A percentile compares a stretch with the other conserved stretches of the same genome.
Conservation (phyloP, 1,140 invertebrate genomes). For the Drepana arcuata region DNA sequence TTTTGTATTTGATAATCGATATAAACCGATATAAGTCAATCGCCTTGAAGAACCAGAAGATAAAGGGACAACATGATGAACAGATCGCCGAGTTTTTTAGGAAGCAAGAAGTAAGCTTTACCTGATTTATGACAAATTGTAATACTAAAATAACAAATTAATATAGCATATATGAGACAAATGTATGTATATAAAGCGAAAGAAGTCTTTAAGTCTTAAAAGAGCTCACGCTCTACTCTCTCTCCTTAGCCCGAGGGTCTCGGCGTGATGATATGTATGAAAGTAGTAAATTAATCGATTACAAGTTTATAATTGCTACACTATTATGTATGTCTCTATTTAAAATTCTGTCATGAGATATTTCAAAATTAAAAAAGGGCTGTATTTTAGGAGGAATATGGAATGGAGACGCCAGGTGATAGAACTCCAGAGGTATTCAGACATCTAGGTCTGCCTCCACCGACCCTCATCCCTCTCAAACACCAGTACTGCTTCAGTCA, state of each 20-base stretch:
- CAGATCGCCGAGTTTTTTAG: conserved; percentile 50
- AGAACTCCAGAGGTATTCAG: conserved; percentile 33
- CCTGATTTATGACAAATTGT: too few relatives aligned
- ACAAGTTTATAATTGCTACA: background rate
- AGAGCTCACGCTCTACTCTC: too few relatives aligned
- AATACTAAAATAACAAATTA: too few relatives aligned
- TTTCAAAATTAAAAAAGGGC: too few relatives aligned
- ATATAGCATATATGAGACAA: too few relatives aligned
- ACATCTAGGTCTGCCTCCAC: conserved; percentile 26
- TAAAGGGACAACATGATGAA: conserved; percentile 50
- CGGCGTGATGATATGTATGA: too few relatives aligned
- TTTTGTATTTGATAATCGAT: conserved; percentile 75
- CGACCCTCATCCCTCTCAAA: conserved; percentile 37
- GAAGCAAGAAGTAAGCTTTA: conserved; percentile 51
- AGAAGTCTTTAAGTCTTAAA: too few relatives aligned
- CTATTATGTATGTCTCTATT: conserved; percentile 6
- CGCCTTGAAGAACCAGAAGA: conserved; percentile 65
- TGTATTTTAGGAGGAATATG: conserved; percentile 42
- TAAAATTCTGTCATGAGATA: too few relatives aligned
- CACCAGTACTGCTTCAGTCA: conserved; percentile 76
- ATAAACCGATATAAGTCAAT: conserved; percentile 72
- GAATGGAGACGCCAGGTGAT: conserved; percentile 38
- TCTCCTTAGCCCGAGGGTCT: too few relatives aligned
- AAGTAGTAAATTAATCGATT: too few relatives aligned
- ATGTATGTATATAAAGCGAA: too few relatives aligned